Evolutionary conservation across 2,113 vertebrate genomes (phyloP), one percentile per base, ranked within the genome.

Genomic region (Prietella phreatophila): DNA sequence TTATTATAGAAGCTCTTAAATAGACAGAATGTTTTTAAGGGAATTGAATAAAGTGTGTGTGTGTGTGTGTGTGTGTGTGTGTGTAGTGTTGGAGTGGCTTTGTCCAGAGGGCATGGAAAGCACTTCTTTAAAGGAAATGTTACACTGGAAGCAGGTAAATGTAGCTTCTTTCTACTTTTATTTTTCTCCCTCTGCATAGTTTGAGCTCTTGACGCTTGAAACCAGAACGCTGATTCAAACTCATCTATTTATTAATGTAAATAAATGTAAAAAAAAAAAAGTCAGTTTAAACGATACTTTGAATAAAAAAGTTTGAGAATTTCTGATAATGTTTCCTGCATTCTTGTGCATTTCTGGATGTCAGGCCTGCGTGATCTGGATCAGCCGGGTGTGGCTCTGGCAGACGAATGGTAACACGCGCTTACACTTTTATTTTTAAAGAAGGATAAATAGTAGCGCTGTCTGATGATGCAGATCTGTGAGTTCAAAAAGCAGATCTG

Each of bases 71-170:
- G 87, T 96, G 91, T 92, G 91, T 94, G 42, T 87, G 90, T 94
- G 47, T 87, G 14, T 94, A 99, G 98, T 95, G 96, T 99, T 87
- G 98, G 98, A 90, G 97, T 99, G 90, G 97, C 97, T 92, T 96
- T 99, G 86, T 98, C 98, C 91, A 96, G 97, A 95, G 98, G 98
- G 85, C 97, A 99, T 30, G 98, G 98, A 65, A 99, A 99, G 90
- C 99, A 97, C 91, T 99, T 98, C 94, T 98, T 99, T 95, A 96
- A 97, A 91, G 98, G 98, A 88, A 99, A 99, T 0, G 97, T 99
- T 27, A 97, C 98, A 60, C 92, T 98, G 17, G 98, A 99, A 92
- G 96, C 97, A 94, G 98, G 98, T 99, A 95, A 92, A 92, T 60
- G 25, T 13, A 33, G 19, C 27, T 79, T 30, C 27, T 84, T 42